Evolutionary conservation across 92 coral and sea anemone species (phyloP).

Genomic region (Epizoanthus rinbou): DNA sequence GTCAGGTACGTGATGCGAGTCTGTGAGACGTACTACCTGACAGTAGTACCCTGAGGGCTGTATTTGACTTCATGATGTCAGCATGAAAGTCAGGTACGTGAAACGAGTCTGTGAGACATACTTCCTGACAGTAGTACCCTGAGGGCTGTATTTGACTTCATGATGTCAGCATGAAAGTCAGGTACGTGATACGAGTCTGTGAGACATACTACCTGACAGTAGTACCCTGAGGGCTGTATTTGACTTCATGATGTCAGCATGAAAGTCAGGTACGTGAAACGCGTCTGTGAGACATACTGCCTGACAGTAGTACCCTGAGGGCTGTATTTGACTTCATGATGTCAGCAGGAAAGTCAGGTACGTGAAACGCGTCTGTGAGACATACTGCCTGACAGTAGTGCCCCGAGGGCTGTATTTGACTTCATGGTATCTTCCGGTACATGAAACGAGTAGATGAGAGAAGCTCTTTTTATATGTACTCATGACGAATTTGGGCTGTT

Average conservation of each 20-base stretch:
- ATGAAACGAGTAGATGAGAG: background rate
- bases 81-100: slow-evolving; percentile 51
- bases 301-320: slow-evolving; percentile 5
- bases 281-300: too few species aligned
- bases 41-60: slow-evolving; percentile 35
- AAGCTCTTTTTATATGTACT: too few species aligned
- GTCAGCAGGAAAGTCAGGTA: slow-evolving; percentile 84
- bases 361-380: background rate
- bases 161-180: slow-evolving; percentile 28
- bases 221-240: slow-evolving; percentile 70
- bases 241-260: slow-evolving; percentile 70
- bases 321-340: slow-evolving; percentile 70
- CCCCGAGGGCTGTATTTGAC: slow-evolving; percentile 62
- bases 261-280: slow-evolving; percentile 44
- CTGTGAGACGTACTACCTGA: too few species aligned
- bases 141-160: slow-evolving; percentile 69
- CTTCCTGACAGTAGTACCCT: slow-evolving; percentile 73
- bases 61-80: slow-evolving; percentile 69
- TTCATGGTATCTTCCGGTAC: slow-evolving; percentile 62
- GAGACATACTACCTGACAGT: slow-evolving; percentile 76
- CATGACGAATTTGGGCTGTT: too few species aligned
- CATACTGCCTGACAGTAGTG: too few species aligned
- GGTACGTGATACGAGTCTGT: too few species aligned
- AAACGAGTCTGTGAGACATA: too few species aligned
- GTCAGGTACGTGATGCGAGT: slow-evolving; percentile 53